A percentile compares a stretch with the other conserved stretches of the same genome.
These are phyloP conservation scores for Clivina fossor DNA, from an alignment of 2,888 invertebrate species.

Conservation along the genomic window DNA sequence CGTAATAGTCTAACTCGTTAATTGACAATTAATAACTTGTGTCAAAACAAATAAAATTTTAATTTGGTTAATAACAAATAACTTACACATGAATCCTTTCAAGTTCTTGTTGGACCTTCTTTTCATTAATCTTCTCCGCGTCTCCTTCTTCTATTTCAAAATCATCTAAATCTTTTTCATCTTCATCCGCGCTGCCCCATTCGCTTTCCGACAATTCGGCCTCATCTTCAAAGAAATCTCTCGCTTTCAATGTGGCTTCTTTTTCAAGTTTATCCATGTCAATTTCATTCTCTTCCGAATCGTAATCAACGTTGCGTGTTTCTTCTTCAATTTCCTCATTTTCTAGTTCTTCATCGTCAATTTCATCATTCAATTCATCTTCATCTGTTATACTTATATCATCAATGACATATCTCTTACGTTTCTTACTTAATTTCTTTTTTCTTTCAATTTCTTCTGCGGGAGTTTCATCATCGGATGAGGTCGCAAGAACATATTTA, in stretches of 20 bases:
- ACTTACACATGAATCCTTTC: constrained; percentile 83
- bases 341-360: constrained; percentile 39
- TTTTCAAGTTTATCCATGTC: constrained; percentile 39
- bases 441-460: constrained; percentile 38
- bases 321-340: constrained; percentile 47
- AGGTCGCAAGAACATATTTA: constrained; percentile 42
- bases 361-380: constrained; percentile 48
- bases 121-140: constrained; percentile 77
- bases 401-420: constrained; percentile 41
- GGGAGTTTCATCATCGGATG: constrained; percentile 50
- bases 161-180: constrained; percentile 75
- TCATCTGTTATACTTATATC: constrained; percentile 37
- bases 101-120: constrained; percentile 74
- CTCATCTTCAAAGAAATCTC: constrained; percentile 84
- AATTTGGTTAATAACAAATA: no score
- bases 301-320: constrained; percentile 63
- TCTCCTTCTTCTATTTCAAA: constrained; percentile 86
- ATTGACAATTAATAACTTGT: no score
- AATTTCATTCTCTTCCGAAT: constrained; percentile 82
- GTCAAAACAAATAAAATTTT: no score
- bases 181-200: constrained; percentile 86
- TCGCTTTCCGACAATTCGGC: constrained; percentile 92
- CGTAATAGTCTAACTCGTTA: no score
- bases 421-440: constrained; percentile 40
- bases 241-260: constrained; percentile 52